Evolutionary conservation across 2,888 invertebrate species (phyloP), one percentile per base, ranked within the genome.

Genomic region (Agrotis segetum): DNA sequence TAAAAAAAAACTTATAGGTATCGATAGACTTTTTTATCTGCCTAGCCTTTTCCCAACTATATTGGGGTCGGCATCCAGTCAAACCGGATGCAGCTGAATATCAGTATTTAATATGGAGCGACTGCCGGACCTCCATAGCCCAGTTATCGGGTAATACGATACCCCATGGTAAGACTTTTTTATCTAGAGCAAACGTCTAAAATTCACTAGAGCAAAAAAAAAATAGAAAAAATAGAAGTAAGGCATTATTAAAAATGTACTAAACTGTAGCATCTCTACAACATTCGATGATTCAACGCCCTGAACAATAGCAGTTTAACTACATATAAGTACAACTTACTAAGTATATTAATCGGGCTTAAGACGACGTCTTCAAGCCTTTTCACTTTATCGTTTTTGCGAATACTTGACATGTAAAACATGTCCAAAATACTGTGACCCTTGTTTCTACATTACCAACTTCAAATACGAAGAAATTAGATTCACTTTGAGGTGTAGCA

Each of bases 271-370:
- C 0, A 6, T 47, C 2, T 29, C 67, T 53, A 53, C 70, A 72
- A 74, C 82, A 70, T 69, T 53, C 55, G 24, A 79, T 83, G 85
- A 83, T 73, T 84, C 85, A 84, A 69, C 71, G 47, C 14, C 34
- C 59, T 46, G 69, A 82, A 83, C 82, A 83, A 83, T 84, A 79
- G 72, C 79, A 60, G 55, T 66, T 68, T 70, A 81, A 52, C 66
- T 29, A 56, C 34, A 14, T 56, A 29, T 71, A 71, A 80, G 60
- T 56, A 60, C 56, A 56, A 56, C n/a, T 56, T 56, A 56, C 64
- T 66, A 74, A 74, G 63, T 67, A 65, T 67, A 79, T 79, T 82
- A 83, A 83, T 85, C 85, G 73, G 72, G 83, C 69, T 83, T 77
- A 73, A 74, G 62, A 56, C 46, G 69, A 50, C 63, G 70, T 67